Evolutionary conservation across 2,797 vertebrate genomes (phyloP).

Genomic region (Lutjanus campechanus): DNA sequence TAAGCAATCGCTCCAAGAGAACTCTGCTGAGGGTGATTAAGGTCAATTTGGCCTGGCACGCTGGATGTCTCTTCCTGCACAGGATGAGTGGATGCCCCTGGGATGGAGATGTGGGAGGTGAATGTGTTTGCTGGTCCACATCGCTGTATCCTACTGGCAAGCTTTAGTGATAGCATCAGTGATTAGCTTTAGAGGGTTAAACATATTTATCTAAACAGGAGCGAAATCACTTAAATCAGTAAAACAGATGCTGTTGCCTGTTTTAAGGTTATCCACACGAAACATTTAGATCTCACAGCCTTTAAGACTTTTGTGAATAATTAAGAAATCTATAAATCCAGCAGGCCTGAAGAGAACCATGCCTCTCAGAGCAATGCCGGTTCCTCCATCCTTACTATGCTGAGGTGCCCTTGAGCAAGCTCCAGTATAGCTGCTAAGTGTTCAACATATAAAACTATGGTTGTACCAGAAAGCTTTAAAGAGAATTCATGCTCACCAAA

Average conservation of each 20-base stretch:
- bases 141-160: constrained; percentile 13
- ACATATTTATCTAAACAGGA: not conserved
- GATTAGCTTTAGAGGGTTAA: constrained; percentile 18
- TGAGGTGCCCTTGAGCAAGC: too few species aligned
- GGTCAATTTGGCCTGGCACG: constrained; percentile 69
- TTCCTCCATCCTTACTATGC: not conserved
- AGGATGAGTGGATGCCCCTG: constrained; percentile 34
- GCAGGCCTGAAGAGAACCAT: not conserved
- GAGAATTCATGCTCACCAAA: not conserved
- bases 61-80: constrained; percentile 48
- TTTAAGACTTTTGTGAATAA: not conserved
- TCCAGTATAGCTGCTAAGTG: not conserved
- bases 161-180: not conserved
- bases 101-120: constrained; percentile 35
- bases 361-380: not conserved
- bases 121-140: constrained; percentile 39
- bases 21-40: constrained; percentile 75
- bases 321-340: not conserved
- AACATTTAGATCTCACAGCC: not conserved
- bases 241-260: not conserved
- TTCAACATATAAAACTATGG: not conserved
- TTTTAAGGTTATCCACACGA: not conserved
- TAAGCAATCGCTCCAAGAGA: constrained; percentile 65
- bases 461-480: not conserved
- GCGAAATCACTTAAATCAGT: not conserved